phyloP scores from a whole-genome alignment of 2,113 vertebrate genomes.

The Saguinus imperator region DNA sequence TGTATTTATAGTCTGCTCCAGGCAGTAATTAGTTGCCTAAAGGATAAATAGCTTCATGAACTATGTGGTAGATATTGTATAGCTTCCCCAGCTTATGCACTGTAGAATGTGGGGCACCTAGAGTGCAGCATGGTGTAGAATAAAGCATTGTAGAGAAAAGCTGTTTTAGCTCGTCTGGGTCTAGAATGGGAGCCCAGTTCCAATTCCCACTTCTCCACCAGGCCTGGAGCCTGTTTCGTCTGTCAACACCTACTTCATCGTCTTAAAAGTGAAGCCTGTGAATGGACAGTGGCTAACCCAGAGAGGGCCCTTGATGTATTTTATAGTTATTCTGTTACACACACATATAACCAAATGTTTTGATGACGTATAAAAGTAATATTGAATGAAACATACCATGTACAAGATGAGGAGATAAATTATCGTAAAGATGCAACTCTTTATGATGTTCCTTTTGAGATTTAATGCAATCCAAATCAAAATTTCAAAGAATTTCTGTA shows the following conservation, averaged over 20 bases:
- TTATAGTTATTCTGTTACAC: neutral
- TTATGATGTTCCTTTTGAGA: neutral
- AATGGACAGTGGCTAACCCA: neutral
- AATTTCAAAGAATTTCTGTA: neutral
- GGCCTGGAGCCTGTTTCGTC: neutral
- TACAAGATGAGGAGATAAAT: neutral
- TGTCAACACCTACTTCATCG: neutral
- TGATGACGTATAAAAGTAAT: neutral
- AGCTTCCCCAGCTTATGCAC: neutral
- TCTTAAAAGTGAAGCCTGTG: neutral
- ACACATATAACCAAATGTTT: neutral
- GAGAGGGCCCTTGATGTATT: neutral
- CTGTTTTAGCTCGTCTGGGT: neutral
- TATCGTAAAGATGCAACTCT: constrained; percentile 10
- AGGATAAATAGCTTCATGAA: neutral
- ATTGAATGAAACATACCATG: neutral
- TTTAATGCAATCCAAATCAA: constrained; percentile 18
- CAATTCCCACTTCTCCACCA: neutral
- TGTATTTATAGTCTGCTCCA: neutral
- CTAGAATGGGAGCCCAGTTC: neutral
- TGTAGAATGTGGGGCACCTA: neutral
- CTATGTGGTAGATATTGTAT: neutral
- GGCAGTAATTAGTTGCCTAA: neutral
- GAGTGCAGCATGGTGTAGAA: neutral
- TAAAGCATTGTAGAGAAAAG: neutral